A percentile compares a stretch with the other conserved stretches of the same genome.
phyloP scores from a whole-genome alignment of 2,888 invertebrate genomes.

The Cosmopolites sordidus region DNA sequence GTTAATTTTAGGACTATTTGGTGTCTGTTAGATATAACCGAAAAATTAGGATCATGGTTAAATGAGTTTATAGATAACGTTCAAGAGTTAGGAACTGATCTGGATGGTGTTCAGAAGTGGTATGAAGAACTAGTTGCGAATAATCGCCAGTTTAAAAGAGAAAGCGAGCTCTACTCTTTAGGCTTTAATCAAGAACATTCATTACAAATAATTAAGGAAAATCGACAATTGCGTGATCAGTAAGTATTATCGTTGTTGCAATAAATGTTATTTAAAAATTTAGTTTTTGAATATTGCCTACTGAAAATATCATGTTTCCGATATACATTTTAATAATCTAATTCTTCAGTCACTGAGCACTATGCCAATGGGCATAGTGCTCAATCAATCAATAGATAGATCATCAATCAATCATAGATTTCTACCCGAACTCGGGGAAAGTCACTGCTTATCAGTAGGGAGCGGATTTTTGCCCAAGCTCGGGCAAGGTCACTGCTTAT shows the following conservation, averaged over 20 bases:
- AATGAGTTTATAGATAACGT: constrained; percentile 27
- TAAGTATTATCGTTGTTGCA: constrained; percentile 15
- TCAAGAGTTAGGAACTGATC: constrained; percentile 28
- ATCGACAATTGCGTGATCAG: constrained; percentile 30
- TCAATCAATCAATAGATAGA: too few relatives aligned
- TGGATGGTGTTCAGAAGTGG: constrained; percentile 28
- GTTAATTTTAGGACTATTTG: constrained; percentile 26
- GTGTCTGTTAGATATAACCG: constrained; percentile 23
- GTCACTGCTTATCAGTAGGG: too few relatives aligned
- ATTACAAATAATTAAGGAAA: constrained; percentile 27
- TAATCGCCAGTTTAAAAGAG: constrained; percentile 10
- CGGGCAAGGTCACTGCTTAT: too few relatives aligned
- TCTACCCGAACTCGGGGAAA: too few relatives aligned
- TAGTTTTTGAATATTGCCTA: background rate
- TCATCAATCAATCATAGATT: too few relatives aligned
- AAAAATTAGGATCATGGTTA: constrained; percentile 29
- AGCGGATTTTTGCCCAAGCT: too few relatives aligned
- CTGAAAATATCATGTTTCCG: too few relatives aligned
- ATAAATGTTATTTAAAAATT: too few relatives aligned
- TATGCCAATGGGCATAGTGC: too few relatives aligned
- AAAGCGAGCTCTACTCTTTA: constrained; percentile 11
- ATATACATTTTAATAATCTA: too few relatives aligned
- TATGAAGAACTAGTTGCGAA: constrained; percentile 25
- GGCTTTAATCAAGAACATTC: too few relatives aligned
- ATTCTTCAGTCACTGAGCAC: too few relatives aligned